Evolutionary conservation across 2,888 invertebrate species (phyloP).

Genomic region (Phengaris alcon): DNA sequence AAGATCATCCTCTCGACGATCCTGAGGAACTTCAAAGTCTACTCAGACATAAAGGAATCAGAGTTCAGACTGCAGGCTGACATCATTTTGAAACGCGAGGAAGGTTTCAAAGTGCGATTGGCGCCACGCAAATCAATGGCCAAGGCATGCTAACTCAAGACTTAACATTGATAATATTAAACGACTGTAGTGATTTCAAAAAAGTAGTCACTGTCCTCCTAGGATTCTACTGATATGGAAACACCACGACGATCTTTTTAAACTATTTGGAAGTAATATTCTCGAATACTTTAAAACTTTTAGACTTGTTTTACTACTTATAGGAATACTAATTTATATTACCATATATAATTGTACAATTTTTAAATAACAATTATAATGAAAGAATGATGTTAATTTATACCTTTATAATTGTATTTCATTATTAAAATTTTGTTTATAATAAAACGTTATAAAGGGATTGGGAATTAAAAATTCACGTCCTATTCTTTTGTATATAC

Average conservation of each 20-base stretch:
- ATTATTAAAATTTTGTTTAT: slow-evolving; percentile 24
- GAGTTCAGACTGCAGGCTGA: slow-evolving; percentile 87
- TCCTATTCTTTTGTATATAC: slow-evolving; percentile 19
- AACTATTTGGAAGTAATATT: not conserved
- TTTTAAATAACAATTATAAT: slow-evolving; percentile 7
- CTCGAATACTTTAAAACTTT: not conserved
- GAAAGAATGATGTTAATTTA: slow-evolving; percentile 10
- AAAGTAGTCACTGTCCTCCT: not conserved
- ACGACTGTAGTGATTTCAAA: slow-evolving; percentile 4
- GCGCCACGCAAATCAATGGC: slow-evolving; percentile 80
- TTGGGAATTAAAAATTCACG: not conserved
- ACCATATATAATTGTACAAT: slow-evolving; percentile 19
- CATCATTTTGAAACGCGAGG: slow-evolving; percentile 87
- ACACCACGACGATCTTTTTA: not conserved
- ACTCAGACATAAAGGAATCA: slow-evolving; percentile 82
- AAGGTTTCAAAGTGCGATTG: slow-evolving; percentile 86
- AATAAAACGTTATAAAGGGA: slow-evolving; percentile 12
- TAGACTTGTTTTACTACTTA: not conserved
- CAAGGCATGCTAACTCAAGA: slow-evolving; percentile 49
- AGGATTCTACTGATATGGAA: not conserved
- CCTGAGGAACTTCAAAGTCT: slow-evolving; percentile 84
- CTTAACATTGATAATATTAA: not conserved
- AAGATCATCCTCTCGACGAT: slow-evolving; percentile 88
- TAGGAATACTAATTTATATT: slow-evolving; percentile 17
- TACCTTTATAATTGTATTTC: slow-evolving; percentile 4